A percentile compares a stretch with the other conserved stretches of the same genome.
phyloP scores from a whole-genome alignment of 2,888 invertebrate genomes.

The Ellobium chinense region DNA sequence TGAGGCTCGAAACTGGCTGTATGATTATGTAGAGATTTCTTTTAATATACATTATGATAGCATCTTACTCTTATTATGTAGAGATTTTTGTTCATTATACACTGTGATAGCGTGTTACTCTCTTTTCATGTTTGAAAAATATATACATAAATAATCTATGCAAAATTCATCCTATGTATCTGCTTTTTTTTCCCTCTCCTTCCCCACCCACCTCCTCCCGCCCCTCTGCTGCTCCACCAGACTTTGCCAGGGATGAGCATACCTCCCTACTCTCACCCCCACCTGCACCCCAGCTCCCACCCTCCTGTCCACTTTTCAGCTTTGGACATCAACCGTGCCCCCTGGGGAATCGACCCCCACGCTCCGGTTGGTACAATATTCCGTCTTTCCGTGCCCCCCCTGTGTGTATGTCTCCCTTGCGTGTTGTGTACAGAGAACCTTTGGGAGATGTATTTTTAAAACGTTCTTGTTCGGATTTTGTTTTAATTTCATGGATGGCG shows the following conservation, averaged over 20 bases:
- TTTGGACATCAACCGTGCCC: conserved; percentile 46
- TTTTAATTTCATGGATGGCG: too few relatives aligned
- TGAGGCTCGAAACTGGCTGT: too few relatives aligned
- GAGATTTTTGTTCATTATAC: too few relatives aligned
- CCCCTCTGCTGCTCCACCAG: conserved; percentile 3
- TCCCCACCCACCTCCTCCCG: neutral
- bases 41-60: too few relatives aligned
- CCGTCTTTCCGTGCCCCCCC: neutral
- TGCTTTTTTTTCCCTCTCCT: neutral
- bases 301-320: conserved; percentile 48
- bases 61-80: too few relatives aligned
- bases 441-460: too few relatives aligned
- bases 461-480: too few relatives aligned
- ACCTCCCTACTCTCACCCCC: neutral
- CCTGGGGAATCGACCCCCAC: conserved; percentile 45
- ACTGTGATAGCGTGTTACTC: too few relatives aligned
- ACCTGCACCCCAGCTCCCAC: neutral
- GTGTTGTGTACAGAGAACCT: too few relatives aligned
- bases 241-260: neutral
- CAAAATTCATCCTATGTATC: neutral
- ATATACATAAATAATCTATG: neutral
- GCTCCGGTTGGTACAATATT: conserved; percentile 34
- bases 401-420: too few relatives aligned
- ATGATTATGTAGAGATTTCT: too few relatives aligned
- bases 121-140: too few relatives aligned